Evolutionary conservation across 2,888 invertebrate genomes (phyloP).

Genomic region (Zaprionus lineosus): DNA sequence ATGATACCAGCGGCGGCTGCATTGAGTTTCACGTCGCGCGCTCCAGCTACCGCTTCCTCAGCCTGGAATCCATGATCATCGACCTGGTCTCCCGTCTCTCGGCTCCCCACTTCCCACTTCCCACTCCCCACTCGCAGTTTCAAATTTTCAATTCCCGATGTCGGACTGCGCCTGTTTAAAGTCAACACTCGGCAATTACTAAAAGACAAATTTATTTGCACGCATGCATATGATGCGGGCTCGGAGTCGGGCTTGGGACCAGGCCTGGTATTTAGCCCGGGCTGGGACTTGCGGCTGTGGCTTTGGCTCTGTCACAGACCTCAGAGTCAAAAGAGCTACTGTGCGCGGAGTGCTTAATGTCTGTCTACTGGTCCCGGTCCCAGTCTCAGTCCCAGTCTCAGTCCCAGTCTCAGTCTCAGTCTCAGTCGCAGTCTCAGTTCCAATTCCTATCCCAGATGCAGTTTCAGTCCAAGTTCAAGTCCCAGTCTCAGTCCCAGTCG

Average conservation of each 20-base stretch:
- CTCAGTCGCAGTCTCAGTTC: too few species aligned
- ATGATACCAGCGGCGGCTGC: constrained; percentile 42
- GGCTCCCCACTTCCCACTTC: background rate
- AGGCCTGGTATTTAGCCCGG: too few species aligned
- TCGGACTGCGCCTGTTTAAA: constrained; percentile 61
- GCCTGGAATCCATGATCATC: too few species aligned
- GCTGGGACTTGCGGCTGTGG: background rate
- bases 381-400: too few species aligned
- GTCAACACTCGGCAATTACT: constrained; percentile 78
- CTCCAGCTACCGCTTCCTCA: background rate
- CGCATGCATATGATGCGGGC: constrained; percentile 73
- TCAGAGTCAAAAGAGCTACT: constrained; percentile 24
- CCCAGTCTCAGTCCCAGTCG: too few species aligned
- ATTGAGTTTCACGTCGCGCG: constrained; percentile 1
- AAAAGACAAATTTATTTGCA: constrained; percentile 82
- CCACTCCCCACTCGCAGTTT: background rate
- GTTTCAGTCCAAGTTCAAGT: too few species aligned
- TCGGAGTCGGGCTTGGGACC: too few species aligned
- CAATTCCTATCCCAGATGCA: too few species aligned
- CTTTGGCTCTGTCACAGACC: background rate
- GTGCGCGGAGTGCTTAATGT: constrained; percentile 24
- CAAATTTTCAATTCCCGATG: constrained; percentile 33
- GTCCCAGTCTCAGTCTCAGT: too few species aligned
- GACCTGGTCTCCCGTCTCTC: too few species aligned
- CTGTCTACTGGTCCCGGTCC: too few species aligned